Evolutionary conservation across 2,797 vertebrate species (phyloP), one percentile per base, ranked within the genome.

Genomic region (Rhinogobio ventralis): DNA sequence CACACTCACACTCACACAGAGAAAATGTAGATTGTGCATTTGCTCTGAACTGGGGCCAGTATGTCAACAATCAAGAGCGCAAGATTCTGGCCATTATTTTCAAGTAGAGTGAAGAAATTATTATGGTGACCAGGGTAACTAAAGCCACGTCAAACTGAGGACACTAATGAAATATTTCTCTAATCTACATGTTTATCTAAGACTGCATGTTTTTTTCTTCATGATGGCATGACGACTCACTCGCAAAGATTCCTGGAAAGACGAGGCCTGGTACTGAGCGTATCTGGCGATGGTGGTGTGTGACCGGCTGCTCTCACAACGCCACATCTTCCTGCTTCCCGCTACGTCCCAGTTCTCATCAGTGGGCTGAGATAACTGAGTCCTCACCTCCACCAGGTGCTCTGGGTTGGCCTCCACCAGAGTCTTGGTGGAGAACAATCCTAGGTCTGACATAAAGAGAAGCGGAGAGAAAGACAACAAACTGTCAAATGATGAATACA

Each of bases 301-400:
- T 68, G 98, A 99, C 91, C 96, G 96, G 92, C 97, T 98, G 95
- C 98, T 99, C 94, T 99, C 98, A 87, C 97, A 99, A 91, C 97
- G 97, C 98, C 98, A 99, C 93, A 97, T 97, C 94, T 98, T 99
- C 92, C 95, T 96, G 87, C 93, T 96, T 95, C 97, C 97, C 87
- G 95, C 96, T 87, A 96, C 93, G 92, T 99, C 98, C 98, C 98
- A 99, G 95, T 99, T 99, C 93, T 99, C 98, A 83, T 99, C 98
- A 9, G 96, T 96, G 91, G 98, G 97, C 92, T 99, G 98, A 87
- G 96, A 94, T 86, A 99, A 92, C 64, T 99, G 98, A 86, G 98
- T 98, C 89, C 98, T 95, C 86, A 99, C 98, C 95, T 99, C 98
- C 88, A 99, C 97, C 93, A 97, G 94, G 82, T 99, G 98, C 93